Conservation (phyloP, 2,113 vertebrate species). For the Sialia sialis region DNA sequence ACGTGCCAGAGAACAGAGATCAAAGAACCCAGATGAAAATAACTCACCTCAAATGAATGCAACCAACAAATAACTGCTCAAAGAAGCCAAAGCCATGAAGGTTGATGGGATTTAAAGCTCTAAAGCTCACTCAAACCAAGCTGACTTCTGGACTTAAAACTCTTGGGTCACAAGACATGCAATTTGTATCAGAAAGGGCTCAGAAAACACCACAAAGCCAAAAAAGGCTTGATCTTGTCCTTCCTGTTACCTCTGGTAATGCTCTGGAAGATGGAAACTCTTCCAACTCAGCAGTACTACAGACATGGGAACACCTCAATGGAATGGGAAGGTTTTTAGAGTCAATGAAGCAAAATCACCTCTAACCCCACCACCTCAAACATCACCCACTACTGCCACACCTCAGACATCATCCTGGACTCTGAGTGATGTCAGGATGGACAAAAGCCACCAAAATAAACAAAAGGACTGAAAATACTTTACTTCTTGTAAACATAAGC, state of each 20-base stretch:
- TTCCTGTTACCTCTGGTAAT: background rate
- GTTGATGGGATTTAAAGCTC: background rate
- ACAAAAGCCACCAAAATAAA: background rate
- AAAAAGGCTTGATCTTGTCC: background rate
- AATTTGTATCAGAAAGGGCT: background rate
- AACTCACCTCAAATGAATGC: accelerated
- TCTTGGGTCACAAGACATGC: background rate
- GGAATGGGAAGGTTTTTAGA: background rate
- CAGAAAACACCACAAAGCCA: background rate
- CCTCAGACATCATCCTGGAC: background rate
- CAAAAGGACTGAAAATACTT: background rate
- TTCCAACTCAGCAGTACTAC: background rate
- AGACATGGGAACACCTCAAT: background rate
- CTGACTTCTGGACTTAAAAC: background rate
- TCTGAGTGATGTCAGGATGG: background rate
- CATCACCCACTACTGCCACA: background rate
- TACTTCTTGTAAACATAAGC: background rate
- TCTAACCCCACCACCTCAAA: background rate
- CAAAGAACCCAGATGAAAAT: background rate
- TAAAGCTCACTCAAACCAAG: background rate
- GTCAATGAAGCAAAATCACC: background rate
- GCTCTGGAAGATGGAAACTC: background rate
- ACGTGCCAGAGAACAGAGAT: background rate
- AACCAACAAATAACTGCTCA: background rate
- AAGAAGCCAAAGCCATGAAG: background rate